phyloP scores from a whole-genome alignment of 2,113 vertebrate species.

The Percopsis transmontana region DNA sequence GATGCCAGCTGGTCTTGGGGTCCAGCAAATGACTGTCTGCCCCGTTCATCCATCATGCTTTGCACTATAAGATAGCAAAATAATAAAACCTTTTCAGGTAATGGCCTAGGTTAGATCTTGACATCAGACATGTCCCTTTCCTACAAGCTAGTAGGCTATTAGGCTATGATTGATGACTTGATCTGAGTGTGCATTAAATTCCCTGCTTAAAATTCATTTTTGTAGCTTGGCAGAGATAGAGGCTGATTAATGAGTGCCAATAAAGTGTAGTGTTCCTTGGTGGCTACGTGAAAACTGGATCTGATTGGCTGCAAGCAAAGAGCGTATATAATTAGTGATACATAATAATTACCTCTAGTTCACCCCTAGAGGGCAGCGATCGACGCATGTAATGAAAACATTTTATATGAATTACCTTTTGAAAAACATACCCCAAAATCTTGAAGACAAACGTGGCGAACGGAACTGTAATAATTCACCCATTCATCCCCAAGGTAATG shows the following conservation, averaged over 20 bases:
- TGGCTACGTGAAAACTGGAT: conserved; percentile 33
- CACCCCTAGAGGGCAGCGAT: conserved; percentile 11
- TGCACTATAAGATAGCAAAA: conserved; percentile 52
- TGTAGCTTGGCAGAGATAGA: conserved; percentile 30
- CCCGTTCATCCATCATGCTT: conserved; percentile 64
- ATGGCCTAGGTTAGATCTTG: conserved; percentile 52
- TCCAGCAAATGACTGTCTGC: conserved; percentile 47
- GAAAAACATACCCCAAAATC: too few relatives aligned
- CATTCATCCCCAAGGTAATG: neutral
- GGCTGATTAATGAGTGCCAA: conserved; percentile 51
- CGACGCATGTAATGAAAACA: conserved; percentile 8
- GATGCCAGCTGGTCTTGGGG: conserved; percentile 41
- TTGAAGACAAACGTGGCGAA: too few relatives aligned
- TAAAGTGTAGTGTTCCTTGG: conserved; percentile 37
- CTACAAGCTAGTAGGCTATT: conserved; percentile 49
- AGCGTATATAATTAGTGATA: conserved; percentile 27
- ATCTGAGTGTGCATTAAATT: conserved; percentile 51
- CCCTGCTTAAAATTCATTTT: conserved; percentile 61
- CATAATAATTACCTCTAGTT: conserved; percentile 52
- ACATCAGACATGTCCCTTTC: conserved; percentile 45
- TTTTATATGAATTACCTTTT: too few relatives aligned
- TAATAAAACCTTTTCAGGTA: conserved; percentile 67
- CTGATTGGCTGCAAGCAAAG: conserved; percentile 28
- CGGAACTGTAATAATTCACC: too few relatives aligned
- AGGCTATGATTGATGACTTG: conserved; percentile 67